A percentile compares a stretch with the other conserved stretches of the same genome.
These are phyloP conservation scores for Bicyclus anynana DNA, from an alignment of 1,140 invertebrate species.

Conservation along the genomic window DNA sequence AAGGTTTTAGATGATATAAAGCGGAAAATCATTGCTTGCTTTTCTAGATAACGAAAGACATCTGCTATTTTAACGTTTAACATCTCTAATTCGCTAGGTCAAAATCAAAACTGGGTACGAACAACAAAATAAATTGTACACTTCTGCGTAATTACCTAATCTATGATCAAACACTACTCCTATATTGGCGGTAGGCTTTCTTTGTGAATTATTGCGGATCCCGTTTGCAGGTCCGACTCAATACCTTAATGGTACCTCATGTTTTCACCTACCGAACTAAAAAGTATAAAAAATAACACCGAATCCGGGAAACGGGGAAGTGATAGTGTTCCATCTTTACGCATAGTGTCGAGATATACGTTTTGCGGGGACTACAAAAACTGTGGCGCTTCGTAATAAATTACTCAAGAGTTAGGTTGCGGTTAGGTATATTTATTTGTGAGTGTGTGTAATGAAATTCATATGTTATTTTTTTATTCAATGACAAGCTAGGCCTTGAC, in stretches of 20 bases:
- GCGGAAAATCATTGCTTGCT: too few species aligned
- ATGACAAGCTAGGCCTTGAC: too few species aligned
- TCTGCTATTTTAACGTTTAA: too few species aligned
- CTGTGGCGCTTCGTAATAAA: neutral
- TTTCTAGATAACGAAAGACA: too few species aligned
- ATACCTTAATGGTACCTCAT: slow-evolving; percentile 61
- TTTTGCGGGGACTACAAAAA: slow-evolving; percentile 5
- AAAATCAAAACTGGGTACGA: too few species aligned
- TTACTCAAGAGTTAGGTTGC: neutral
- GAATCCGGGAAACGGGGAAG: slow-evolving; percentile 10
- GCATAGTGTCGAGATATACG: slow-evolving; percentile 8
- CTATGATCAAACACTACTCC: slow-evolving; percentile 29
- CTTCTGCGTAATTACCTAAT: slow-evolving; percentile 2
- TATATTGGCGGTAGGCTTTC: slow-evolving; percentile 51
- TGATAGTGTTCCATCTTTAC: slow-evolving; percentile 7
- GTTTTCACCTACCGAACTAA: slow-evolving; percentile 51
- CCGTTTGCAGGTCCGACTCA: slow-evolving; percentile 35
- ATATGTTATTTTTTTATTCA: too few species aligned
- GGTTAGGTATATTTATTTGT: neutral
- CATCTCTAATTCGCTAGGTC: too few species aligned
- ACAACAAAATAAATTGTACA: too few species aligned
- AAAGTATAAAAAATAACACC: slow-evolving; percentile 52
- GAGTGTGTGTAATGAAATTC: too few species aligned
- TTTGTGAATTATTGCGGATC: slow-evolving; percentile 71
- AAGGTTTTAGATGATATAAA: too few species aligned